These are phyloP conservation scores for Asteroscopus sphinx DNA, from an alignment of 2,888 invertebrate species.

Conservation along the genomic window DNA sequence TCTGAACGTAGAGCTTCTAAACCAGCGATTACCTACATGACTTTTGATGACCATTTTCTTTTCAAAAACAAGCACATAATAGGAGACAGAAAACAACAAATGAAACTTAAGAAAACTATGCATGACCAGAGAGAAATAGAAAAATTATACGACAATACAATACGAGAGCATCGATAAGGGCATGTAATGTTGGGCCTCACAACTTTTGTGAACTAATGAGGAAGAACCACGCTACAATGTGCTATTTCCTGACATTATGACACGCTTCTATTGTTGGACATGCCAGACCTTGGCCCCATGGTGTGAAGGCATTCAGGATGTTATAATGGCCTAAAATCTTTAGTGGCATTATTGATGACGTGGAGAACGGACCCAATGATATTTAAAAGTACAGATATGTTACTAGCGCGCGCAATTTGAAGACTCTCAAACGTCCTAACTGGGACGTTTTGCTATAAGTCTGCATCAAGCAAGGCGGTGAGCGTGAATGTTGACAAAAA, in stretches of 20 bases:
- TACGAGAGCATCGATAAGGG: constrained; percentile 24
- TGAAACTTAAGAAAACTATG: background rate
- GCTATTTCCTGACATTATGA: constrained; percentile 47
- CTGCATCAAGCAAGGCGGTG: too few relatives aligned
- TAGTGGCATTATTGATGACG: constrained; percentile 11
- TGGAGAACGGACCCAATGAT: too few relatives aligned
- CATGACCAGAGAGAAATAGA: constrained; percentile 8
- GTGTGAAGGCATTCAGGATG: constrained; percentile 19
- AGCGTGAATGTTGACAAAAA: too few relatives aligned
- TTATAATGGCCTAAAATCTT: constrained; percentile 25
- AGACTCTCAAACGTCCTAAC: too few relatives aligned
- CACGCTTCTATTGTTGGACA: constrained; percentile 31
- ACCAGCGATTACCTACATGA: too few relatives aligned
- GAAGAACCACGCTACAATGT: constrained; percentile 37
- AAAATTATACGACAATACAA: constrained; percentile 25
- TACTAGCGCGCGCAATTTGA: too few relatives aligned
- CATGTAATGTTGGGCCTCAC: constrained; percentile 28
- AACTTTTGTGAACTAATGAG: constrained; percentile 54
- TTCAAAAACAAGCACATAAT: too few relatives aligned
- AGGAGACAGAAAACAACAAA: background rate
- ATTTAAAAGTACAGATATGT: too few relatives aligned
- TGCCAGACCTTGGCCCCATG: constrained; percentile 17
- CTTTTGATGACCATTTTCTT: too few relatives aligned
- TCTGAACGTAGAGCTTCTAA: too few relatives aligned
- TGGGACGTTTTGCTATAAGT: too few relatives aligned